phyloP scores from a whole-genome alignment of 2,888 invertebrate genomes.

The Drosophila neonasuta region DNA sequence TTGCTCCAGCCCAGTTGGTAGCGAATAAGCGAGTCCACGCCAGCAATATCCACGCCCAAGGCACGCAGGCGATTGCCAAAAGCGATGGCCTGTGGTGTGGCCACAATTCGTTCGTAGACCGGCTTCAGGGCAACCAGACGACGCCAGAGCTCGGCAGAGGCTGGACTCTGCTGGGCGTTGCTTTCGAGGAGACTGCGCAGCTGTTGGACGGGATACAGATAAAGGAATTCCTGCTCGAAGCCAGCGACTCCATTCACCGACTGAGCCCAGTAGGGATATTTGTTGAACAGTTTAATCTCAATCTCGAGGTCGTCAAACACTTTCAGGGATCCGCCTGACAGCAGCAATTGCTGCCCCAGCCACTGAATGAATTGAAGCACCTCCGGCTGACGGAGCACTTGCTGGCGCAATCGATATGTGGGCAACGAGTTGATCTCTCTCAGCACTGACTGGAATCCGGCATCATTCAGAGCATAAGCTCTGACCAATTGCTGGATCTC shows the following conservation, averaged over 20 bases:
- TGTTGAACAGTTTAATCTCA: constrained; percentile 71
- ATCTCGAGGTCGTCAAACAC: constrained; percentile 69
- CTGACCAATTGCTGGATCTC: constrained; percentile 61
- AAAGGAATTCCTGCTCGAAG: constrained; percentile 68
- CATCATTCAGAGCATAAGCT: constrained; percentile 75
- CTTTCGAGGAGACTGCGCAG: constrained; percentile 65
- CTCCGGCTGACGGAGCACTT: constrained; percentile 74
- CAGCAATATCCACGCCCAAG: constrained; percentile 51
- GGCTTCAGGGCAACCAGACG: constrained; percentile 66
- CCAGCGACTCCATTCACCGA: constrained; percentile 72
- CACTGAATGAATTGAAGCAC: constrained; percentile 68
- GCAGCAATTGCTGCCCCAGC: constrained; percentile 65
- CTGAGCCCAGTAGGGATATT: constrained; percentile 64
- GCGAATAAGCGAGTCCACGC: constrained; percentile 44
- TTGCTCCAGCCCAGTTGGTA: constrained; percentile 66
- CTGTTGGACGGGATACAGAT: constrained; percentile 62
- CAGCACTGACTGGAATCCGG: constrained; percentile 75
- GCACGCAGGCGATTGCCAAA: constrained; percentile 34
- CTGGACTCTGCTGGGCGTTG: constrained; percentile 63
- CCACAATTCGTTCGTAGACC: constrained; percentile 71
- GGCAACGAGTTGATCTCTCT: constrained; percentile 69
- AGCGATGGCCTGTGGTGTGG: constrained; percentile 25
- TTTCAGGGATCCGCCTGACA: constrained; percentile 62
- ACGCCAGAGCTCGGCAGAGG: constrained; percentile 69
- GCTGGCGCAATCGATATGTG: constrained; percentile 59